Base-by-base conservation (phyloP, 2,888 invertebrate genomes). In the Caenorhabditis drosophilae region DNA sequence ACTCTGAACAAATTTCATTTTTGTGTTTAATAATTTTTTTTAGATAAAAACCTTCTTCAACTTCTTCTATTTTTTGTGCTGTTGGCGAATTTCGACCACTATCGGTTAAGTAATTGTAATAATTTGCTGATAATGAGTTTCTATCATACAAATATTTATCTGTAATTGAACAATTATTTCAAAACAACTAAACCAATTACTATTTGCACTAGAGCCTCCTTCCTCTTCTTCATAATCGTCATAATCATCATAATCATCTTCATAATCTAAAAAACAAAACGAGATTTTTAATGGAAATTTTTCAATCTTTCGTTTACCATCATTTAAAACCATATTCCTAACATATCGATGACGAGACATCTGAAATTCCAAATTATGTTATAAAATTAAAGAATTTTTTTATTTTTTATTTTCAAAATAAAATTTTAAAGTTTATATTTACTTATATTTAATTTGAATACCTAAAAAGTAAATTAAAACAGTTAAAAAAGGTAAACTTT, bases 221-320 rank as follows among this genome's bases (percentile, higher is more conserved):
- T 77, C 75, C 11, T 81, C 81, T 27, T 81, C 79, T 12, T 71
- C 66, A 15, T 77, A 75, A 40, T 67, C 71, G 25, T 67, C 60
- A 48, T 78, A 75, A 40, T 69, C 67, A 45, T 78, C 77, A 41
- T 77, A 68, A 38, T 81, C 78, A 35, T 76, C 70, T 35, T 75
- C 76, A 31, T 60, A 35, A 48, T 72, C 77, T 75, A 16, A 61
- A 62, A 46, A 60, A 67, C 41, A 40, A 41, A 18, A 27, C 31
- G 25, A 7, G 1, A 22, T 45, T 15, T 4, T 11, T 16, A 35
- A n/a, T n/a, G n/a, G n/a, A n/a, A n/a, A n/a, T n/a, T n/a, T n/a
- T n/a, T n/a, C n/a, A n/a, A n/a, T n/a, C n/a, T n/a, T n/a, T n/a
- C n/a, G n/a, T n/a, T n/a, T n/a, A n/a, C n/a, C n/a, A n/a, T n/a